These are phyloP conservation scores for Tachina fera DNA, from an alignment of 2,888 invertebrate genomes.

Conservation along the genomic window DNA sequence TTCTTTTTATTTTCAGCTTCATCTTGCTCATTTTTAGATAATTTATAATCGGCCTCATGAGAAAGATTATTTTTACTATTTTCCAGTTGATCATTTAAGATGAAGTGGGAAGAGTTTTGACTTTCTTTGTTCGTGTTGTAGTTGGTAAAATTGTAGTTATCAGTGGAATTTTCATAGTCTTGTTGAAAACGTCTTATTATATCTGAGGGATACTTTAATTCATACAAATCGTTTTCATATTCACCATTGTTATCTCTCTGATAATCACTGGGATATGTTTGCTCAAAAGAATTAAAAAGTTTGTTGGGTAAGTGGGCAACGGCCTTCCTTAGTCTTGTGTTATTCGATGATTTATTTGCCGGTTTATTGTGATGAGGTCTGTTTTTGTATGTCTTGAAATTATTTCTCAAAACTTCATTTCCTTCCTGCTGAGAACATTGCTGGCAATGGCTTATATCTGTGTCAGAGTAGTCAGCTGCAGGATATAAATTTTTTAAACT, in stretches of 20 bases:
- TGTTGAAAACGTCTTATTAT: not conserved
- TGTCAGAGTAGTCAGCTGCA: not conserved
- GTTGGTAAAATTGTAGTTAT: not conserved
- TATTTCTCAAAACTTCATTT: constrained; percentile 8
- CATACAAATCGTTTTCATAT: constrained; percentile 3
- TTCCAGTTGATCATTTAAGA: constrained; percentile 74
- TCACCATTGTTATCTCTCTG: not conserved
- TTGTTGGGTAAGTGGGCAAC: not conserved
- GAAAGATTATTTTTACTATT: constrained; percentile 78
- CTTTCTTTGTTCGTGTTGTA: not conserved
- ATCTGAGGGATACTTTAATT: not conserved
- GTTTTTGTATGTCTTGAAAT: not conserved
- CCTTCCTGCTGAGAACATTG: constrained; percentile 21
- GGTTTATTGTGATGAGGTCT: not conserved
- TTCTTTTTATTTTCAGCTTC: constrained; percentile 74
- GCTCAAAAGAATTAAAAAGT: not conserved
- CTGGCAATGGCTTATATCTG: constrained; percentile 41
- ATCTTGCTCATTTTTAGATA: constrained; percentile 82
- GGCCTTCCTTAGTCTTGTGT: not conserved
- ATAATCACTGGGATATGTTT: constrained; percentile 1
- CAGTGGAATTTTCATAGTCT: not conserved
- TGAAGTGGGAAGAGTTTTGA: not conserved
- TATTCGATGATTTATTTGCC: not conserved
- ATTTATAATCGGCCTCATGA: constrained; percentile 82
- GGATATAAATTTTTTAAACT: not conserved